Base-by-base conservation (phyloP, 2,797 vertebrate species). In the Lutjanus campechanus region DNA sequence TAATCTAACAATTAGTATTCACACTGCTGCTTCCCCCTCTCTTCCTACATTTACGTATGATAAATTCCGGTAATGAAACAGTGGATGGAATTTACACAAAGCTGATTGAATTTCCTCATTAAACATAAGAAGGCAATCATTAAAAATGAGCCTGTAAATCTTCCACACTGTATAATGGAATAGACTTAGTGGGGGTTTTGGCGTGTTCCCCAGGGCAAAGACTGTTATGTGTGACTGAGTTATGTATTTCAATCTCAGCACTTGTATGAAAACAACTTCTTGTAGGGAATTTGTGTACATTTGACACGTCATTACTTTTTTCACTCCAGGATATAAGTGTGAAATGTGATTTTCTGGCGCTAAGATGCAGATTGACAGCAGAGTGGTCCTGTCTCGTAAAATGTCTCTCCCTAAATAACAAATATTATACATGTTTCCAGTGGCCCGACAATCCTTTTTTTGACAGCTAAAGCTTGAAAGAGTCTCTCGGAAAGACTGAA, bases 21-120 rank as follows among this genome's bases (percentile, higher is more conserved):
- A 81, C 68, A 69, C 61, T 20, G 66, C 73, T 58, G 83, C 85
- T 36, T 29, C 55, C 56, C 64, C 25, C 66, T 55, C 60, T 54
- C 53, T 49, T 55, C 55, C 78, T 77, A 53, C 70, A 81, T 88
- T 81, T 71, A 76, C 74, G 15, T 87, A 72, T 77, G 71, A 84
- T 71, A 85, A 80, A 86, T 79, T 70, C 65, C 20, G 4, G 75
- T 82, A 85, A 92, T 90, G 88, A 89, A 91, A 90, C 81, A 77
- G 76, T 61, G 74, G 72, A 77, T 81, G 73, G 62, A 86, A 89
- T 89, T 90, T 87, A 90, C 90, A 90, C 91, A 89, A 86, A 85
- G 78, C 74, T 80, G 88, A 91, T 89, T 91, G 83, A 87, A 89
- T 87, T 86, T 83, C 55, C 73, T 84, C 75, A 82, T 89, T 89